A percentile compares a stretch with the other conserved stretches of the same genome.
phyloP scores from a whole-genome alignment of 2,113 vertebrate species.

The Pseudorasbora parva region DNA sequence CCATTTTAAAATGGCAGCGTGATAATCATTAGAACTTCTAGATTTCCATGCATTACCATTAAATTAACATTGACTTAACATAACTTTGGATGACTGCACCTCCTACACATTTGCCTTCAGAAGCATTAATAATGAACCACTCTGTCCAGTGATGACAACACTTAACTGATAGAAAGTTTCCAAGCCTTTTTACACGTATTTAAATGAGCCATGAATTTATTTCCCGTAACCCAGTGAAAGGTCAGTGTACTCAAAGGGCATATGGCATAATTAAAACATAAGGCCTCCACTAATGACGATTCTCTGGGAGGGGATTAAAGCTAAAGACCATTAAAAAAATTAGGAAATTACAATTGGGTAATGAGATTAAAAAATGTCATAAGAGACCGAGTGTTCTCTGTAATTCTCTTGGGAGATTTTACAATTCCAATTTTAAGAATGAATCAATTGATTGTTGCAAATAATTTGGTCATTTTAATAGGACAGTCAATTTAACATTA shows the following conservation, averaged over 20 bases:
- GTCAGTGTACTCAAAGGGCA: slow-evolving; percentile 42
- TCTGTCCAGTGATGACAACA: slow-evolving; percentile 33
- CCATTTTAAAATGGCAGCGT: slow-evolving; percentile 8
- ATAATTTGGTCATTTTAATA: neutral
- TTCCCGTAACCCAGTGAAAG: slow-evolving; percentile 40
- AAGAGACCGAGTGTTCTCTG: neutral
- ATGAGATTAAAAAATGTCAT: slow-evolving; percentile 31
- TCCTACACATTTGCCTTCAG: slow-evolving; percentile 25
- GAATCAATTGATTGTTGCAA: neutral
- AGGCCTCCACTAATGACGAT: slow-evolving; percentile 41
- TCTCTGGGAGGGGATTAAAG: slow-evolving; percentile 36
- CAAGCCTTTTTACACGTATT: slow-evolving; percentile 32
- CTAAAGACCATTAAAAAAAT: slow-evolving; percentile 26
- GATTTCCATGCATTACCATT: slow-evolving; percentile 42
- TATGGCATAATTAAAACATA: slow-evolving; percentile 53
- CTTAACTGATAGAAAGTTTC: slow-evolving; percentile 38
- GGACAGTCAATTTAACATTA: neutral
- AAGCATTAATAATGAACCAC: slow-evolving; percentile 32
- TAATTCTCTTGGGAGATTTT: neutral
- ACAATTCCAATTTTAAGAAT: neutral
- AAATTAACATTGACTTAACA: slow-evolving; percentile 39
- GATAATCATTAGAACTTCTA: slow-evolving; percentile 12
- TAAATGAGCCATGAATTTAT: slow-evolving; percentile 26
- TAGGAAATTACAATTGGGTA: slow-evolving; percentile 30
- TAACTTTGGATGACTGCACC: slow-evolving; percentile 17